Conservation (phyloP, 53 echinoderm and acorn worm genomes). For the Pentamera pediparva region DNA sequence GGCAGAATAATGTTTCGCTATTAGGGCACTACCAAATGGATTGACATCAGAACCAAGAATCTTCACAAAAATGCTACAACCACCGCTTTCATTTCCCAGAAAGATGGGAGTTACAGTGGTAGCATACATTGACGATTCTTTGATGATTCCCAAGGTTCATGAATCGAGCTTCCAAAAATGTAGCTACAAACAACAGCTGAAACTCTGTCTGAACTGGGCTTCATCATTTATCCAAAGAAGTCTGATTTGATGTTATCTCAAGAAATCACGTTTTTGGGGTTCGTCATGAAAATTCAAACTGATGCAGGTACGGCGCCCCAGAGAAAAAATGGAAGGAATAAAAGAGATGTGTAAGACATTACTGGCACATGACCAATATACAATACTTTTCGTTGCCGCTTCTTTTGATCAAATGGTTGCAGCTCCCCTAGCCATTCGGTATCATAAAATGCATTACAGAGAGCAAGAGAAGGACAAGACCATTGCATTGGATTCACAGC, state of each 20-base stretch:
- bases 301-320: conserved; percentile 27
- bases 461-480: conserved; percentile 22
- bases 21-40: conserved; percentile 47
- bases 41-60: conserved; percentile 44
- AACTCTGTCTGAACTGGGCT: too few relatives aligned
- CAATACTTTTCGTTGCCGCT: conserved; percentile 4
- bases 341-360: too few relatives aligned
- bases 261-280: conserved; percentile 33
- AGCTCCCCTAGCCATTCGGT: conserved; percentile 41
- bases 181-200: too few relatives aligned
- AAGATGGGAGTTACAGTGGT: conserved; percentile 18
- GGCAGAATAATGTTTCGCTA: too few relatives aligned
- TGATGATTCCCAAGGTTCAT: conserved; percentile 15
- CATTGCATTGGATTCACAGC: neutral
- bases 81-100: neutral
- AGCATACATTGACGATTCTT: conserved; percentile 34
- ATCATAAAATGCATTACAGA: conserved; percentile 44
- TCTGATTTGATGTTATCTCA: neutral
- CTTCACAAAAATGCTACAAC: conserved; percentile 52
- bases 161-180: too few relatives aligned
- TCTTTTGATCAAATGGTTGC: conserved; percentile 46
- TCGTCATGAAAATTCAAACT: conserved; percentile 14
- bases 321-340: conserved; percentile 27
- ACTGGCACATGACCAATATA: conserved; percentile 1
- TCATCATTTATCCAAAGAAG: conserved; percentile 36